phyloP scores from a whole-genome alignment of 2,797 vertebrate species.

The Danio jaintianensis region DNA sequence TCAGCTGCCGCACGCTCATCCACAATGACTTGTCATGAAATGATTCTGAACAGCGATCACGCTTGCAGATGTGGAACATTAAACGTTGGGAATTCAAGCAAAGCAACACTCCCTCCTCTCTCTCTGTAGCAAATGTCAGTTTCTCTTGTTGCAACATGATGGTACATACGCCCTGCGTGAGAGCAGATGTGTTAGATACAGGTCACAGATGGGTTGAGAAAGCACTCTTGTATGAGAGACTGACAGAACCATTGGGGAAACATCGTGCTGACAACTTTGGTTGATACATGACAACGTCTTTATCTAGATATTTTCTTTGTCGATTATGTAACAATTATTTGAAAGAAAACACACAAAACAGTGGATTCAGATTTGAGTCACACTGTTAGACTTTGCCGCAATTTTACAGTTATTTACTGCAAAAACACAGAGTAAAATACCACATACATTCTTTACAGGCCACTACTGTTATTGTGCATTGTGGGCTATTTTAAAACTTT shows the following conservation, averaged over 20 bases:
- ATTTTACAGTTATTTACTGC: too few species aligned
- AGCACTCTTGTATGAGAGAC: background rate
- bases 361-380: background rate
- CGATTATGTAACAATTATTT: background rate
- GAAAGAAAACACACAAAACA: background rate
- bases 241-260: background rate
- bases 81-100: constrained; percentile 31
- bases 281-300: background rate
- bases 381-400: too few species aligned
- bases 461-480: too few species aligned
- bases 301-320: background rate
- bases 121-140: constrained; percentile 17
- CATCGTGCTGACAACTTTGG: background rate
- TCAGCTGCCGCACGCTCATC: constrained; percentile 5
- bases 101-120: background rate
- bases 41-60: constrained; percentile 16
- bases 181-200: constrained; percentile 41
- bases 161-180: constrained; percentile 3
- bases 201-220: constrained; percentile 28
- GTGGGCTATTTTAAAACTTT: too few species aligned
- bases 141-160: constrained; percentile 38
- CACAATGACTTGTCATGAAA: constrained; percentile 44
- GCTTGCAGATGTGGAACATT: constrained; percentile 37
- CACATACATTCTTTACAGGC: too few species aligned
- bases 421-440: too few species aligned